Base-by-base conservation (phyloP, 1,140 invertebrate species). In the Aphidius gifuensis region DNA sequence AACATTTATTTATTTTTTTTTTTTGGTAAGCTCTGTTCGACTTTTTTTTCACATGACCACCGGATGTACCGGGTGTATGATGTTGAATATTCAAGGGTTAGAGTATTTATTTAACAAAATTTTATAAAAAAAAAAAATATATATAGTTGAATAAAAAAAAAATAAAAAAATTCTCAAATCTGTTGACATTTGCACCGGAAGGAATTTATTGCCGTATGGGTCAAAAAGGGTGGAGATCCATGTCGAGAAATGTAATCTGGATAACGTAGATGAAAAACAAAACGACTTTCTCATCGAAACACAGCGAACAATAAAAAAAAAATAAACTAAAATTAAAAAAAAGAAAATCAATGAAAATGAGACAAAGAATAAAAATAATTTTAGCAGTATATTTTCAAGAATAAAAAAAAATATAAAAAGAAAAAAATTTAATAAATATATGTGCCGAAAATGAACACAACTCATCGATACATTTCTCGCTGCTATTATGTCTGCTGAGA, bases 171-270 rank as follows among this genome's bases (percentile, higher is more conserved):
- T 63, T 51, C 58, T 56, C 54, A 55, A 63, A 49, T 49, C 51
- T 46, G 39, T 39, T 43, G 53, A 51, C 55, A 49, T 57, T 58
- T 56, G 58, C 56, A 47, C 61, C 55, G 61, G 61, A 63, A 63
- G 56, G 56, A 63, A 63, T 63, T 63, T 63, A 63, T 63, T 50
- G 55, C 61, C 51, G 48, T 58, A 58, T 63, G 50, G 61, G 61
- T 58, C 56, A 47, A 58, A 32, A 58, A 58, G 48, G 56, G 56
- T 45, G 61, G 61, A 63, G 61, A 63, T 63, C 56, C 53, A 58
- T 56, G 49, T 58, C 61, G 45, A 63, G 61, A 63, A 63, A 63
- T 44, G 61, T 63, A 63, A 63, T 63, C 61, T 63, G 56, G 61
- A 63, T 63, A 58, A 63, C 50, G 49, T 32, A 32, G 23, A 62